Evolutionary conservation across 2,797 vertebrate species (phyloP), one percentile per base, ranked within the genome.

Genomic region (Pampus argenteus): DNA sequence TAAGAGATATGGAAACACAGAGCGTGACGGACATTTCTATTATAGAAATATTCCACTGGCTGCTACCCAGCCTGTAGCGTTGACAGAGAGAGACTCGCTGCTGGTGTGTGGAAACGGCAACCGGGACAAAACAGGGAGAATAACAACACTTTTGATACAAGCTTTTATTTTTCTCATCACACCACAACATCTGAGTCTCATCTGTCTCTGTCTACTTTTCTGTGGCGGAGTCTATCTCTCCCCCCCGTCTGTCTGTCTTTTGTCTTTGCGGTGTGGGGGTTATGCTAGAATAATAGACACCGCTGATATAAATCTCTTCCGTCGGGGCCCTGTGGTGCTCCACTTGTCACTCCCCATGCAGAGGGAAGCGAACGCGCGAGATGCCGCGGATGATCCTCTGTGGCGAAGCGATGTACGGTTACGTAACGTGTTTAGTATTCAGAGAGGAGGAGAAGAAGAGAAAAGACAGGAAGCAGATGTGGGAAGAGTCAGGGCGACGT

Each of bases 1-100:
- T 83, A 78, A 77, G 67, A 87, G 83, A 86, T 82, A 76, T 76
- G 72, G 70, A 78, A 88, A 87, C 74, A 59, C 9, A 23, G 71
- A 84, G 87, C 66, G 75, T 92, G 88, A 91, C 84, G 64, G 86
- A 91, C 89, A 82, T 79, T 90, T 90, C 86, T 86, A 90, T 91
- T 76, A 88, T 84, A 75, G 78, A 88, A 86, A 78, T 81, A 71
- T 75, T 71, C 44, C 68, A 55, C 52, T 55, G 79, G 45, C 71
- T 74, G 70, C 72, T 72, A 6, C 54, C 31, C 47, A 17, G 74
- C 49, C 67, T 52, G 70, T 67, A 66, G 25, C 74, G 74, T 20
- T 59, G 73, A 78, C 65, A 52, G 23, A 66, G 22, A 44, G 57
- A 13, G 66, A 28, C 6, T 22, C 28, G 15, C 25, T 54, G 36